phyloP scores from a whole-genome alignment of 1,140 invertebrate genomes.

The Drosophila nigrodunni region DNA sequence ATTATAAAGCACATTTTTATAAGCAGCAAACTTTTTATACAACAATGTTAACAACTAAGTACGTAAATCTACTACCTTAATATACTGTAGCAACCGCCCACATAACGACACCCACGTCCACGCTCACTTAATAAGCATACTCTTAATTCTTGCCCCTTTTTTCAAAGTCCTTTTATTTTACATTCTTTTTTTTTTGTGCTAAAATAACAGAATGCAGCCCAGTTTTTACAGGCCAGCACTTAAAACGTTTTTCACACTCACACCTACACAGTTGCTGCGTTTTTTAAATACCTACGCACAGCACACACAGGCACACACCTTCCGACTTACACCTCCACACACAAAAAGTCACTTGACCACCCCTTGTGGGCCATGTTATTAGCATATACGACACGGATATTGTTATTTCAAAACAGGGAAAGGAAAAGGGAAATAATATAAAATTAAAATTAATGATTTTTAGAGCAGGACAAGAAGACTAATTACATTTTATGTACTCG shows the following conservation, averaged over 20 bases:
- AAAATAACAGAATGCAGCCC: conserved; percentile 36
- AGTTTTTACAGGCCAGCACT: conserved; percentile 49
- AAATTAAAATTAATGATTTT: conserved; percentile 70
- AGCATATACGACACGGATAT: conserved; percentile 55
- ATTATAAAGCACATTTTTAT: conserved; percentile 41
- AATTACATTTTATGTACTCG: conserved; percentile 42
- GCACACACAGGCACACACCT: conserved; percentile 5
- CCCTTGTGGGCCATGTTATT: conserved; percentile 29
- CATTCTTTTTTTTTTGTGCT: conserved; percentile 52
- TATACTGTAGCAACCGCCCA: conserved; percentile 14
- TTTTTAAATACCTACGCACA: conserved; percentile 47
- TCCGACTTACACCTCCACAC: conserved; percentile 4
- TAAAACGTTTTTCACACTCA: conserved; percentile 66
- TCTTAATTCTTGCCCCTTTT: conserved; percentile 51
- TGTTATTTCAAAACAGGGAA: conserved; percentile 10
- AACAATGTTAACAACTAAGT: conserved; percentile 34
- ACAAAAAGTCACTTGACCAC: conserved; percentile 35
- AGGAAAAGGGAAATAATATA: background rate
- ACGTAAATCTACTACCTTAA: conserved; percentile 33
- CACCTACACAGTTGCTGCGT: conserved; percentile 64
- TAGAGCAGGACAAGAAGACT: conserved; percentile 64
- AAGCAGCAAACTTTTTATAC: conserved; percentile 40
- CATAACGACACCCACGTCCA: conserved; percentile 9
- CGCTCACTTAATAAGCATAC: conserved; percentile 58
- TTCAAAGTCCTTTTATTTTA: conserved; percentile 62